phyloP scores from a whole-genome alignment of 2,113 vertebrate genomes.

The Axis porcinus region DNA sequence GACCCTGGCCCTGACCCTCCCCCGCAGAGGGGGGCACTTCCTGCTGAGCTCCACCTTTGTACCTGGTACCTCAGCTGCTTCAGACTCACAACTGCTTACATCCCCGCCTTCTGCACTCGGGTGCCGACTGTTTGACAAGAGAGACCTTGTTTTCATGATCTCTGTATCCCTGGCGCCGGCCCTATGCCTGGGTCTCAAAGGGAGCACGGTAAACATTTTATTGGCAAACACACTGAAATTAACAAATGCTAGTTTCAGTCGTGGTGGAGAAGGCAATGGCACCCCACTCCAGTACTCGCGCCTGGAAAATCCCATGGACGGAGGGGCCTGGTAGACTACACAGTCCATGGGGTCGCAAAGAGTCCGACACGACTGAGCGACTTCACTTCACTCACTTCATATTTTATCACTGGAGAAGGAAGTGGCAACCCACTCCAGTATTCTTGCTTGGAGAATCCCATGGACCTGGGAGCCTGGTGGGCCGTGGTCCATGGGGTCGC shows the following conservation, averaged over 20 bases:
- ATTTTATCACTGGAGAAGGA: neutral
- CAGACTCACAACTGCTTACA: neutral
- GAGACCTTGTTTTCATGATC: neutral
- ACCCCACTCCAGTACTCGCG: neutral
- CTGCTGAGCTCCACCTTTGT: neutral
- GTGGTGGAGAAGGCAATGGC: neutral
- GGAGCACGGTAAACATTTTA: neutral
- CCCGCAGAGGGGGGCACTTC: neutral
- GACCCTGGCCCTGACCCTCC: neutral
- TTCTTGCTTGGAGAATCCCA: neutral
- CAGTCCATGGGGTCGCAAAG: neutral
- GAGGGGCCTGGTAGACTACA: neutral
- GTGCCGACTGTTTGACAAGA: neutral
- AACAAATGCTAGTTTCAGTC: neutral
- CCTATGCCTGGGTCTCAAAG: neutral
- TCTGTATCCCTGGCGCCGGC: neutral
- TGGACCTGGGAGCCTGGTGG: neutral
- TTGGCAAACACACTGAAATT: neutral
- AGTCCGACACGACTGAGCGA: neutral
- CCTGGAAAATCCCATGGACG: neutral
- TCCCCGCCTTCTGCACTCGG: neutral
- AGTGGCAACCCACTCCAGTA: neutral
- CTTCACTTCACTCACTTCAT: neutral
- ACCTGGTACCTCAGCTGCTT: neutral
- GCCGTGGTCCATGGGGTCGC: rapidly evolving